Evolutionary conservation across 2,888 invertebrate species (phyloP).

Genomic region (Lysandra coridon): DNA sequence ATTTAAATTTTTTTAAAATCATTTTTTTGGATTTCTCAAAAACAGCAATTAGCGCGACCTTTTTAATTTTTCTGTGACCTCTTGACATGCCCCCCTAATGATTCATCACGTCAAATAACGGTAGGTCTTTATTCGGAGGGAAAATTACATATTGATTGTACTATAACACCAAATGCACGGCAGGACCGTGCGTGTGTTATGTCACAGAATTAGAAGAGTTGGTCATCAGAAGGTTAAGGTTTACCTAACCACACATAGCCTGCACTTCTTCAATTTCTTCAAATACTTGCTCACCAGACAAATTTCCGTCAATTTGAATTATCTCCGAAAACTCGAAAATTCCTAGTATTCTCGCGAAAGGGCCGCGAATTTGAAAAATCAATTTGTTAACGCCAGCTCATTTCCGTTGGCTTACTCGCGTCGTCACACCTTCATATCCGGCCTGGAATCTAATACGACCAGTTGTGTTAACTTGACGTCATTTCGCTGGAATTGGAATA

Average conservation of each 20-base stretch:
- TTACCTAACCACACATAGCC: neutral
- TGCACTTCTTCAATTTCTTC: neutral
- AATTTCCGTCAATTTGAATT: neutral
- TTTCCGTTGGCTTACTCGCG: constrained; percentile 16
- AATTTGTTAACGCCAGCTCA: constrained; percentile 8
- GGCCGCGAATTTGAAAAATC: neutral
- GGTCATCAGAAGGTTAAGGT: too few species aligned
- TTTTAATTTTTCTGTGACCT: too few species aligned
- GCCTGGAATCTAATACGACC: constrained; percentile 56
- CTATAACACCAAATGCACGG: too few species aligned
- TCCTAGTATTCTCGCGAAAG: neutral
- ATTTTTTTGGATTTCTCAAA: too few species aligned
- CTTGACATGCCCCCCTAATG: too few species aligned
- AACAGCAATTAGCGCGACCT: too few species aligned
- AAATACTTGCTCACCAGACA: neutral
- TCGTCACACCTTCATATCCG: constrained; percentile 56
- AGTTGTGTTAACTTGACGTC: constrained; percentile 26
- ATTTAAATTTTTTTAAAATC: too few species aligned
- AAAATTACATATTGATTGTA: too few species aligned
- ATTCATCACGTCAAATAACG: too few species aligned
- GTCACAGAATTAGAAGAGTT: too few species aligned
- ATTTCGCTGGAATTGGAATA: neutral
- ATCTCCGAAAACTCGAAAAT: neutral
- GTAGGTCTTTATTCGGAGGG: too few species aligned
- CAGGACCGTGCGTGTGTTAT: too few species aligned